phyloP scores from a whole-genome alignment of 2,888 invertebrate genomes.

The Cremastinae sp. region DNA sequence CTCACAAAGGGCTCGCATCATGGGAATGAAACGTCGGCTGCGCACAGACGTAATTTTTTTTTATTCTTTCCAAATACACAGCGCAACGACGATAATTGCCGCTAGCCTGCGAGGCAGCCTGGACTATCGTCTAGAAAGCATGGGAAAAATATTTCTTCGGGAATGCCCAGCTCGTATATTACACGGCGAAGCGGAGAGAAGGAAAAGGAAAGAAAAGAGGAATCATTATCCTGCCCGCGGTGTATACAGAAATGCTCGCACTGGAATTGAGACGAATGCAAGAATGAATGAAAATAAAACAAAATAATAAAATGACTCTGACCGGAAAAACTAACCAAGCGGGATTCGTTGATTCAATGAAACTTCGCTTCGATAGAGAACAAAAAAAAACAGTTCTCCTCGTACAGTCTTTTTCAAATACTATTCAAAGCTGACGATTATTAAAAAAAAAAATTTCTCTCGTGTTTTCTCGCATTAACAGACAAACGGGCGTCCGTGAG shows the following conservation, averaged over 20 bases:
- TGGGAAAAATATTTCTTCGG: constrained; percentile 66
- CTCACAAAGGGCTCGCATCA: constrained; percentile 51
- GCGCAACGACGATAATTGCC: constrained; percentile 64
- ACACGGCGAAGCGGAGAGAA: neutral
- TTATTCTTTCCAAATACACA: constrained; percentile 50
- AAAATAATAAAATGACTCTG: neutral
- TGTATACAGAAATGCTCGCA: constrained; percentile 28
- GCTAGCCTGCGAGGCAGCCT: constrained; percentile 46
- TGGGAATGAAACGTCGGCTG: constrained; percentile 64
- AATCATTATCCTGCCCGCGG: constrained; percentile 49
- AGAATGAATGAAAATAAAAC: neutral
- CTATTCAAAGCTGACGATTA: too few relatives aligned
- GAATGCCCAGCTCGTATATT: constrained; percentile 39
- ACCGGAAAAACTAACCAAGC: too few relatives aligned
- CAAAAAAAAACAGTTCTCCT: too few relatives aligned
- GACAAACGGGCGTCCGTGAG: too few relatives aligned
- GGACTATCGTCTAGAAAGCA: constrained; percentile 69
- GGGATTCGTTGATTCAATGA: too few relatives aligned
- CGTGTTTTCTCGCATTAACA: too few relatives aligned
- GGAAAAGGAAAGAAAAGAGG: constrained; percentile 5
- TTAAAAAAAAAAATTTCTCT: too few relatives aligned
- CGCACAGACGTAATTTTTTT: constrained; percentile 59
- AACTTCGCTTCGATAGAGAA: too few relatives aligned
- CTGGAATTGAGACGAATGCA: constrained; percentile 21
- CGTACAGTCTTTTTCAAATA: too few relatives aligned